Evolutionary conservation across 1,140 invertebrate genomes (phyloP).

Genomic region (Gryllus bimaculatus): DNA sequence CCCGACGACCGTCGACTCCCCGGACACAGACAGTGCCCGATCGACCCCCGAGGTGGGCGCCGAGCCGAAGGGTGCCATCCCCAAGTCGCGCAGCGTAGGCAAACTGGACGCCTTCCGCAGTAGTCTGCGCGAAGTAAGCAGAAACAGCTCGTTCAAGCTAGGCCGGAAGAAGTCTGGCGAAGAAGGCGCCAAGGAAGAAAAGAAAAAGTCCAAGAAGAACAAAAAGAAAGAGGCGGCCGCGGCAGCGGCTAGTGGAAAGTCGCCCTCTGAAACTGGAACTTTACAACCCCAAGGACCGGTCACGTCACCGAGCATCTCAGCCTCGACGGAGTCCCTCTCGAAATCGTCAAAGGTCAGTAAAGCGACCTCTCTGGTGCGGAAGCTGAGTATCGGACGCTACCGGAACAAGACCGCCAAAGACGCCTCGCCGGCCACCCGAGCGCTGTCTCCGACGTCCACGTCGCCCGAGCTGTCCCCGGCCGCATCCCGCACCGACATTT

Average conservation of each 20-base stretch:
- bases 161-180: neutral
- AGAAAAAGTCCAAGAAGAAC: neutral
- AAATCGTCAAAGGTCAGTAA: neutral
- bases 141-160: neutral
- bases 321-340: neutral
- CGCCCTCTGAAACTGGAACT: neutral
- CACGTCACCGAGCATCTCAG: neutral
- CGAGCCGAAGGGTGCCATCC: neutral
- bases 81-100: neutral
- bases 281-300: neutral
- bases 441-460: neutral
- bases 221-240: neutral
- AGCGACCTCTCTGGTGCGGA: neutral
- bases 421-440: neutral
- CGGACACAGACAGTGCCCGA: neutral
- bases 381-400: slow-evolving; percentile 4
- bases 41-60: neutral
- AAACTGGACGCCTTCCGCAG: neutral
- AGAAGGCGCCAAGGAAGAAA: neutral
- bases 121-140: neutral
- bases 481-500: neutral
- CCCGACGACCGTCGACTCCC: neutral
- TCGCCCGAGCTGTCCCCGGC: neutral
- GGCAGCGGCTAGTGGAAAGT: neutral
- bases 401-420: neutral